Percentiles rank a stretch among this genome's conserved stretches.
Conservation (phyloP, 2,888 invertebrate genomes). For the Diarsia brunnea region DNA sequence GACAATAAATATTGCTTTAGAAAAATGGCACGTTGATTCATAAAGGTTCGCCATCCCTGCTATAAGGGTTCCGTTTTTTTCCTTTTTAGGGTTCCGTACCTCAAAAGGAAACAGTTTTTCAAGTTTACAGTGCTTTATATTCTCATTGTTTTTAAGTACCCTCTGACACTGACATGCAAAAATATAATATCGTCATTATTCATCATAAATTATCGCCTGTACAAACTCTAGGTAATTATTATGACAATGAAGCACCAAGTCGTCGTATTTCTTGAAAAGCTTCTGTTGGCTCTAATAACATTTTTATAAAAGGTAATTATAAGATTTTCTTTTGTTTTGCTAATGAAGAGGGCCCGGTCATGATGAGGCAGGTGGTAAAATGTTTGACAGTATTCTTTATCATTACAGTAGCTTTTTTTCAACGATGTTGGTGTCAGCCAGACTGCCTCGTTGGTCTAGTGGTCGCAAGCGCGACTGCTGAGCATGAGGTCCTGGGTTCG, state of each 20-base stretch:
- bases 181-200: slow-evolving; percentile 21
- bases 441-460: too few relatives aligned
- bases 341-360: slow-evolving; percentile 26
- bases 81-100: too few relatives aligned
- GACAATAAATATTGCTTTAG: too few relatives aligned
- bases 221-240: slow-evolving; percentile 14
- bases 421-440: not conserved
- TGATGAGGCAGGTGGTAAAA: not conserved
- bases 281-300: slow-evolving; percentile 14
- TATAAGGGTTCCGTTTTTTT: too few relatives aligned
- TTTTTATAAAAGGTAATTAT: slow-evolving; percentile 36
- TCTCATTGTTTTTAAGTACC: slow-evolving; percentile 1
- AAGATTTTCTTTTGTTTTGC: slow-evolving; percentile 19
- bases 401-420: not conserved
- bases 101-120: not conserved
- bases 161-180: not conserved
- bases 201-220: slow-evolving; percentile 22
- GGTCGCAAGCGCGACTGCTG: too few relatives aligned
- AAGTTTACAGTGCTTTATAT: not conserved
- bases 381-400: not conserved
- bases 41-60: too few relatives aligned
- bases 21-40: too few relatives aligned
- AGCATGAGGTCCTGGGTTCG: too few relatives aligned
- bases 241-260: not conserved
- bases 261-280: slow-evolving; percentile 16